phyloP scores from a whole-genome alignment of 2,888 invertebrate genomes.

The Drosophila peninsularis region DNA sequence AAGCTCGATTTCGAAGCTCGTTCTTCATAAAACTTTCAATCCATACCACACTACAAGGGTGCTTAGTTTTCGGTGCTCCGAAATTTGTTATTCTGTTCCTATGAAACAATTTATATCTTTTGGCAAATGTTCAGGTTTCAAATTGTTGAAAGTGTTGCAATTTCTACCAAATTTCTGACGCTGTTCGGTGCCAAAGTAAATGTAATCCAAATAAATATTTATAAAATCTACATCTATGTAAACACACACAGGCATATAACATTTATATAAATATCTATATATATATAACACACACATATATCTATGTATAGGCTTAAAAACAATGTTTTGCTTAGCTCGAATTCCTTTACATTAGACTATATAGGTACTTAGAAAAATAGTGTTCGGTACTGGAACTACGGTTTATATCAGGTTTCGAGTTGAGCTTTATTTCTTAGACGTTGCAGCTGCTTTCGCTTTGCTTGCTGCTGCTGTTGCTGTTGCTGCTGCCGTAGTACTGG shows the following conservation, averaged over 20 bases:
- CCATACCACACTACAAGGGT: slow-evolving; percentile 9
- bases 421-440: slow-evolving; percentile 42
- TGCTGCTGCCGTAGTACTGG: slow-evolving; percentile 19
- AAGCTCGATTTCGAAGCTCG: background rate
- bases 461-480: slow-evolving; percentile 33
- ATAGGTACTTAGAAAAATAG: slow-evolving; percentile 68
- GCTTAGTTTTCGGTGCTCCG: slow-evolving; percentile 2
- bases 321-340: slow-evolving; percentile 44
- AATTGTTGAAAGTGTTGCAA: slow-evolving; percentile 37
- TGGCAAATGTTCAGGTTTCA: slow-evolving; percentile 37
- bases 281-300: background rate
- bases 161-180: slow-evolving; percentile 1
- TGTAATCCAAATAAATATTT: slow-evolving; percentile 44
- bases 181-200: slow-evolving; percentile 40
- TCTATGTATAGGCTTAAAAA: slow-evolving; percentile 24
- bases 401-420: slow-evolving; percentile 8
- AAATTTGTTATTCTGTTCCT: slow-evolving; percentile 1
- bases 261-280: slow-evolving; percentile 22
- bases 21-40: background rate
- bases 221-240: slow-evolving; percentile 51
- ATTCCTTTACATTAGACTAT: slow-evolving; percentile 32
- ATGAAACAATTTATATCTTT: slow-evolving; percentile 31
- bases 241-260: slow-evolving; percentile 39
- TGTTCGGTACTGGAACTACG: slow-evolving; percentile 46
- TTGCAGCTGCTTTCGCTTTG: slow-evolving; percentile 57